Evolutionary conservation across 2,113 vertebrate species (phyloP), one percentile per base, ranked within the genome.

Genomic region (Corythoichthys intestinalis): DNA sequence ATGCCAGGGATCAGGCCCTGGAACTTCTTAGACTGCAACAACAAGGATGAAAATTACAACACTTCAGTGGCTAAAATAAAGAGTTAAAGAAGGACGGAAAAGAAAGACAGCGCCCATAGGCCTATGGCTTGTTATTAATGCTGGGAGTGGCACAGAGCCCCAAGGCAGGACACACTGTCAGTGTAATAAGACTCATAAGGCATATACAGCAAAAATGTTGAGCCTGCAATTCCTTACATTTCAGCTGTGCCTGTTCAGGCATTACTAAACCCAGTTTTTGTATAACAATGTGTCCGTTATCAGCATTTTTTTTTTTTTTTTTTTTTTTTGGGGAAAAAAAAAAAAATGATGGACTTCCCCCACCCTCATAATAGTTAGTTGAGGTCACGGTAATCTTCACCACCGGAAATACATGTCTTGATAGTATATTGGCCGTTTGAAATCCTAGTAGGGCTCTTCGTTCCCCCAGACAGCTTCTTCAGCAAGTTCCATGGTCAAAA

Each of bases 131-230:
- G 34, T 74, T n/a, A 49, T 20, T 6, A 59, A 46, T n/a, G 39
- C 50, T 73, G 69, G 83, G 83, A 35, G 77, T 52, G 65, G 67
- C 56, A n/a, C 39, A 8, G 34, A 37, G 67, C 60, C 61, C 13
- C 6, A 34, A 34, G 17, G 71, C 54, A 28, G 20, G 59, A 60
- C 0, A 62, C 4, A 37, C 13, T 74, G 9, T 52, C 35, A 50
- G 49, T 69, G 59, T 65, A 65, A 77, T 79, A 67, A 74, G 69
- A 61, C 70, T 76, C 68, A 17, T 62, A 48, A 60, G 71, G n/a
- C 17, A 17, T 61, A 11, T 46, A 73, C 62, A 1, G 7, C 2
- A 1, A 20, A 54, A 54, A 66, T 67, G 58, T 59, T 65, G 47
- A 9, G 4, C 54, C 39, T 53, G 50, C 44, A 6, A 60, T 49